phyloP scores from a whole-genome alignment of 2,797 vertebrate genomes.

The Peromyscus attwateri region DNA sequence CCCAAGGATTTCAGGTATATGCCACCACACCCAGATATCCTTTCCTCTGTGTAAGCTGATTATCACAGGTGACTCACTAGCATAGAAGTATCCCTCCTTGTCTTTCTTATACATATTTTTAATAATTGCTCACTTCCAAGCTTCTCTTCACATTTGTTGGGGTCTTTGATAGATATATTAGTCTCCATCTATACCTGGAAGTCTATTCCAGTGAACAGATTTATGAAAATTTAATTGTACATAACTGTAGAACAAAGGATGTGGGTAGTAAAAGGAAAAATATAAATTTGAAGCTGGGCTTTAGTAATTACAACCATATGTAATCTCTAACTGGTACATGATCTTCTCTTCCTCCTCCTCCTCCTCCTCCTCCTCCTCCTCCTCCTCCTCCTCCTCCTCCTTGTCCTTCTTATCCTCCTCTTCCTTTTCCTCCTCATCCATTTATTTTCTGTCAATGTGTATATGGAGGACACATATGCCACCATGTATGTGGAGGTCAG shows the following conservation, averaged over 20 bases:
- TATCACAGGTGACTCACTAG: not conserved
- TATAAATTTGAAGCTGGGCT: slow-evolving; percentile 1
- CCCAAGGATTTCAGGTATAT: not conserved
- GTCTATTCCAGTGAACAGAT: not conserved
- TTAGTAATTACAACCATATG: not conserved
- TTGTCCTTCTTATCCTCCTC: not conserved
- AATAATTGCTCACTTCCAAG: slow-evolving; percentile 27
- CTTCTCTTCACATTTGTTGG: not conserved
- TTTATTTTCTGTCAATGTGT: not conserved
- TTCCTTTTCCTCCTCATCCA: not conserved
- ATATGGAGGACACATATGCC: not conserved
- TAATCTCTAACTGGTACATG: not conserved
- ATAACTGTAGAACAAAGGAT: not conserved
- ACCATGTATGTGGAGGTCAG: not conserved
- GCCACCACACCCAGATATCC: not conserved
- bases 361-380: too few species aligned
- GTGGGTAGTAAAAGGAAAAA: slow-evolving; percentile 17
- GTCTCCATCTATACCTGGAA: not conserved
- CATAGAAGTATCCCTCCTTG: not conserved
- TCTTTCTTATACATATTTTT: slow-evolving; percentile 19
- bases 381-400: too few species aligned
- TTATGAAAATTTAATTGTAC: slow-evolving; percentile 35
- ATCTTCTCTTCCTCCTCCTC: not conserved
- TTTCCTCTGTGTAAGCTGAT: not conserved
- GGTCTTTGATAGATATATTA: not conserved